phyloP scores from a whole-genome alignment of 2,113 vertebrate genomes.

The Chaetodon trifascialis region DNA sequence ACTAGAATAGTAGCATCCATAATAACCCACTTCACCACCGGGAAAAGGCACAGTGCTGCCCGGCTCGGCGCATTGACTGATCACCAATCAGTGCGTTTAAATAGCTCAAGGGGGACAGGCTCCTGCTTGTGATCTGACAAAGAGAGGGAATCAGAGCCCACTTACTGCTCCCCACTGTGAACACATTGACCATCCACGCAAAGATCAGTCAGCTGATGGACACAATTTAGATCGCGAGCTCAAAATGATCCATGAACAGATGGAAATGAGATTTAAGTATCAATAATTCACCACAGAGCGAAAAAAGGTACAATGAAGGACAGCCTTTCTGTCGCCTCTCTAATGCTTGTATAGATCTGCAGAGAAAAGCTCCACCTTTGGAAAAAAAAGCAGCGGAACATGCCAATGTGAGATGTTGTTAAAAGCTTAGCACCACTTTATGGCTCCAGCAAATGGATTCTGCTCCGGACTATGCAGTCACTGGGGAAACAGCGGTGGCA shows the following conservation, averaged over 20 bases:
- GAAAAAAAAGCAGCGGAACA: conserved; percentile 24
- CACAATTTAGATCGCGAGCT: conserved; percentile 47
- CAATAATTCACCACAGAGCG: conserved; percentile 39
- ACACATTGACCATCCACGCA: conserved; percentile 54
- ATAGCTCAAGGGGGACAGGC: conserved; percentile 52
- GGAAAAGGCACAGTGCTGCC: conserved; percentile 33
- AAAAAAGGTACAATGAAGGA: conserved; percentile 31
- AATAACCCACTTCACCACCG: conserved; percentile 24
- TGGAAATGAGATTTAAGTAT: conserved; percentile 40
- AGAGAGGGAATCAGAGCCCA: conserved; percentile 42
- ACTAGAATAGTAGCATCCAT: conserved; percentile 56
- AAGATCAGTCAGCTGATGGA: conserved; percentile 37
- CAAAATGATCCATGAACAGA: conserved; percentile 40
- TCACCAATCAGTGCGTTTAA: conserved; percentile 58
- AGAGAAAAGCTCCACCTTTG: conserved; percentile 59
- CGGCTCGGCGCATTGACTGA: conserved; percentile 40
- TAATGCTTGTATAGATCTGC: conserved; percentile 44
- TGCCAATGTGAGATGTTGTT: conserved; percentile 67
- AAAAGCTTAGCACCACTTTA: conserved; percentile 68
- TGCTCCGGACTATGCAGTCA: conserved; percentile 48
- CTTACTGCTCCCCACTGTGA: conserved; percentile 54
- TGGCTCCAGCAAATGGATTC: conserved; percentile 70
- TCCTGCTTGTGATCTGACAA: conserved; percentile 8
- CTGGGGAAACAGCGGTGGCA: conserved; percentile 56
- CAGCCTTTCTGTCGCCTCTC: conserved; percentile 28